Conservation (phyloP, 1,140 invertebrate species). For the Nautilus pompilius region DNA sequence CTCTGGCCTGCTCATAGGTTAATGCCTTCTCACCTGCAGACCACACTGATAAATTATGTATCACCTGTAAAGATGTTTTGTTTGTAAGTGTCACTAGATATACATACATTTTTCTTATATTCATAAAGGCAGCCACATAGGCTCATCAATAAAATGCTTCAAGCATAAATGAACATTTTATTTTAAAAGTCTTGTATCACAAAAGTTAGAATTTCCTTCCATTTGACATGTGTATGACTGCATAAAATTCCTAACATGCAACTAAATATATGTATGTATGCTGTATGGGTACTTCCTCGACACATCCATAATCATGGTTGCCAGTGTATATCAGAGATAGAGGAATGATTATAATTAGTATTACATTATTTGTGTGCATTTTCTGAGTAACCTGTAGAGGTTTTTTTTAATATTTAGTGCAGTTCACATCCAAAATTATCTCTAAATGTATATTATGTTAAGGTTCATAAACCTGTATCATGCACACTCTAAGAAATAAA, state of each 20-base stretch:
- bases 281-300: too few species aligned
- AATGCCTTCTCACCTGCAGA: conserved; percentile 60
- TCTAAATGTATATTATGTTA: too few species aligned
- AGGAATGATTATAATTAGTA: too few species aligned
- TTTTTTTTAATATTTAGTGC: too few species aligned
- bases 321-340: too few species aligned
- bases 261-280: too few species aligned
- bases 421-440: too few species aligned
- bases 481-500: too few species aligned
- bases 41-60: conserved; percentile 74
- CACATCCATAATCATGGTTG: too few species aligned
- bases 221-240: not conserved
- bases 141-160: not conserved
- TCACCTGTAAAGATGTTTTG: conserved; percentile 32
- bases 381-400: too few species aligned
- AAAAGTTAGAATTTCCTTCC: not conserved
- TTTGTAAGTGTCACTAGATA: conserved; percentile 23
- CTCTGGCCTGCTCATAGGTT: conserved; percentile 57
- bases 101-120: conserved; percentile 64
- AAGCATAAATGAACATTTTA: not conserved
- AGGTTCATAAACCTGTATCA: too few species aligned
- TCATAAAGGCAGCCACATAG: not conserved
- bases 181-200: not conserved
- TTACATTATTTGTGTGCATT: too few species aligned
- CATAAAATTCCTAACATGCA: not conserved